Evolutionary conservation across 2,113 vertebrate genomes (phyloP), one percentile per base, ranked within the genome.

Genomic region (Brachionichthys hirsutus): DNA sequence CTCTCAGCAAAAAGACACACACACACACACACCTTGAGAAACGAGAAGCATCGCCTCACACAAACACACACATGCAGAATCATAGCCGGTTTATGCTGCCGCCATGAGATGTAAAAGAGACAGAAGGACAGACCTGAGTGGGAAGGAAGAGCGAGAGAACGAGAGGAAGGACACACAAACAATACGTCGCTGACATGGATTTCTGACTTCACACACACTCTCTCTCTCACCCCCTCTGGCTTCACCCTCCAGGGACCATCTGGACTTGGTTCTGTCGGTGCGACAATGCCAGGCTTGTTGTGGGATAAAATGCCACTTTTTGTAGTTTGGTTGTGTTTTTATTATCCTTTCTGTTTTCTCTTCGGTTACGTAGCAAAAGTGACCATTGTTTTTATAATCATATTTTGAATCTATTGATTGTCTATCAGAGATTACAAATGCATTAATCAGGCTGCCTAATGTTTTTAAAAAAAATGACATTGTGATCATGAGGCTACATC

Each of bases 191-290:
- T 40, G 44, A 24, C n/a, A 47, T 11, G 14, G 12, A 51, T 73
- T 45, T 49, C 3, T 50, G 24, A 35, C 56, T 60, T 62, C 16
- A 51, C 48, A 55, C 46, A 41, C 30, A 42, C 34, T 38, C 47
- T 12, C 54, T 16, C 53, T 6, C 45, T 4, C 41, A 19, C 67
- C 52, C 64, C 54, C 63, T 58, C 38, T 11, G 62, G 64, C 75
- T 72, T 72, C 73, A 80, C 67, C 79, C 70, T 75, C 77, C 17
- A 11, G 76, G 61, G 67, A 80, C 87, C 87, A 87, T 87, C 87
- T 89, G 83, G 82, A 69, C 60, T 68, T 52, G 47, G 40, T 70
- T 75, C 73, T 82, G 78, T 85, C 67, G 67, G 56, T 2, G 43
- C 48, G 70, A 77, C 72, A 73, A 69, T 75, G 20, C 19, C 12